Evolutionary conservation across 2,113 vertebrate genomes (phyloP).

Genomic region (Caretta caretta): DNA sequence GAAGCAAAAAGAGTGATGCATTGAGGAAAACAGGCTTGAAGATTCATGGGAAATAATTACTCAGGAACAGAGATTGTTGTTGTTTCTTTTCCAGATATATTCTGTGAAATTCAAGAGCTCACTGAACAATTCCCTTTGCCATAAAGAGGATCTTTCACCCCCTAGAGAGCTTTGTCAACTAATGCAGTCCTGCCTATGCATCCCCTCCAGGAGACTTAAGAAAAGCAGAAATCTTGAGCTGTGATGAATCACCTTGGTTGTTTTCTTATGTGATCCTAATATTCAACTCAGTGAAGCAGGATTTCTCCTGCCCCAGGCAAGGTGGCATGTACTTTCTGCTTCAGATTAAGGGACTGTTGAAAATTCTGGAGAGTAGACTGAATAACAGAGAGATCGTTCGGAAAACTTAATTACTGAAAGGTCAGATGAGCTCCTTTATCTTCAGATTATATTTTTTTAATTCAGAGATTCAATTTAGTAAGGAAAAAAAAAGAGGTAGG

Average conservation of each 20-base stretch:
- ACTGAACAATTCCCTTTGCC: not conserved
- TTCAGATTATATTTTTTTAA: not conserved
- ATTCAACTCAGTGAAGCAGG: conserved; percentile 43
- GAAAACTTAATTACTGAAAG: conserved; percentile 55
- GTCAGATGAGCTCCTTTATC: conserved; percentile 19
- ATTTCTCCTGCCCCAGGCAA: conserved; percentile 58
- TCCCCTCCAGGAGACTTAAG: conserved; percentile 22
- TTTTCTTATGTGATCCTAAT: not conserved
- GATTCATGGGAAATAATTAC: not conserved
- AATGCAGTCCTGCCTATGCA: not conserved
- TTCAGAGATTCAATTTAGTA: conserved; percentile 15
- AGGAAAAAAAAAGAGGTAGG: not conserved
- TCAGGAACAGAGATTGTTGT: not conserved
- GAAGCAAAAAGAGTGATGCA: not conserved
- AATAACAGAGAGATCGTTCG: conserved; percentile 42
- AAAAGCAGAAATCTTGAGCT: conserved; percentile 4
- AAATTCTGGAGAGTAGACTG: not conserved
- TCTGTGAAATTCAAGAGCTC: not conserved
- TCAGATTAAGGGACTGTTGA: conserved; percentile 21
- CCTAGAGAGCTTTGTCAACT: not conserved
- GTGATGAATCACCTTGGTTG: conserved; percentile 45
- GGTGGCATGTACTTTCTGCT: conserved; percentile 14
- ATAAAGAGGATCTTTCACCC: not conserved
- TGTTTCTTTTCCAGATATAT: not conserved
- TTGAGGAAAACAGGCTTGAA: not conserved